Evolutionary conservation across 2,797 vertebrate species (phyloP), one percentile per base, ranked within the genome.

Genomic region (Synaphobranchus kaupii): DNA sequence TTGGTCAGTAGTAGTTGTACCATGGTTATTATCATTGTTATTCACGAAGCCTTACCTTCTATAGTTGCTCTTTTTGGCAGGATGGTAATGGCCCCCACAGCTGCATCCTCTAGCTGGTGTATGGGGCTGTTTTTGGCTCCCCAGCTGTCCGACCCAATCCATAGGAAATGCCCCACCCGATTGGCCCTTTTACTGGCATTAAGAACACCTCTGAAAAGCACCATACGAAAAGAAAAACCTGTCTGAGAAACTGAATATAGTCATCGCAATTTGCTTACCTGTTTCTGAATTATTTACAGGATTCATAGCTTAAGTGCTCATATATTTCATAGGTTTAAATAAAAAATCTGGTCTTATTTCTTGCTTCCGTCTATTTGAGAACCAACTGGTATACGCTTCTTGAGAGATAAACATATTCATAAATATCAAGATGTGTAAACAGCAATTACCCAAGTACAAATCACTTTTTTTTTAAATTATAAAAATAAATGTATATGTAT

Each of bases 61-160:
- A 98, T 97, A 0, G 97, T 98, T 0, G 98, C 98, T 93, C 98
- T 93, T 92, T 98, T 99, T 85, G 98, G 98, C 92, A 98, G 94
- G 88, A 99, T 98, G 84, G 98, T 99, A 93, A 99, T 96, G 78
- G 98, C 97, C 84, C 98, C 98, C 91, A 97, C 97, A 0, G 98
- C 98, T 1, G 97, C 96, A 0, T 98, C 98, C 92, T 98, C 97
- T 0, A 98, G 95, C 90, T 97, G 96, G 88, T 97, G 93, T 83
- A 98, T 92, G 0, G 97, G 97, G 90, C 95, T 96, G 88, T 96
- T 91, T 94, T 99, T 99, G 93, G 97, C 96, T 86, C 98, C 98
- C 98, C 98, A 99, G 66, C 97, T 99, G 96, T 99, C 98, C 0
- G 98, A 99, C 91, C 97, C 98, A 90, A 99, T 97, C 98, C 98